Base-by-base conservation (phyloP, 2,797 vertebrate species). In the Pseudochirops cupreus region DNA sequence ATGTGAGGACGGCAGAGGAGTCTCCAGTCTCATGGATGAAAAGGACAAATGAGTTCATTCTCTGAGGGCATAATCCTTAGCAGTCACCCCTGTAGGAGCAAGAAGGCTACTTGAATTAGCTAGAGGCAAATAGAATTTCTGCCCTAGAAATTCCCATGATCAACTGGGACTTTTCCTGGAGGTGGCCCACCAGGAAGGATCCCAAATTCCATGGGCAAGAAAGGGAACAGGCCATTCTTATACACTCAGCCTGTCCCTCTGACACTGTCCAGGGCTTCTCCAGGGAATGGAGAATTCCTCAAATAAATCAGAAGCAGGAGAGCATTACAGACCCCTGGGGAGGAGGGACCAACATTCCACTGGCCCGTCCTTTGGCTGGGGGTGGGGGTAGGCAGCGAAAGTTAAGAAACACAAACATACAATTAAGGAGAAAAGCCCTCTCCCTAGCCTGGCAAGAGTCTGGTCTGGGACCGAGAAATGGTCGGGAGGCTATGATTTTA, bases 231-330 rank as follows among this genome's bases (percentile, higher is more conserved):
- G 4, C 29, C 0, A 0, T 28, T n/a, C 5, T 56, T 53, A 12
- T 26, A 59, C 33, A 53, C 3, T 4, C 18, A 56, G 21, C 54
- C 7, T 3, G 2, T 39, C 91, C 0, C 0, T 52, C 56, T 46
- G 16, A 3, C 0, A 26, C 7, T 0, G 31, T 33, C 28, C 57
- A 0, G 14, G 0, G 33, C 53, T 57, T 52, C 0, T 13, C 33
- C 74, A 28, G 56, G 58, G 9, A 29, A 31, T 31, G 59, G 56
- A 82, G 67, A 82, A 52, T 90, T 93, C 53, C 58, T 56, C 2
- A 4, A 54, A 13, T 62, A 91, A 93, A 16, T 67, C 12, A 31
- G 93, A 55, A 5, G 58, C 62, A 93, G 39, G 11, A 29, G 90
- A 56, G 93, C 57, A 50, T 0, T 13, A 62, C 0, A 5, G 3